These are phyloP conservation scores for Prorops nasuta DNA, from an alignment of 1,140 invertebrate genomes.

Conservation along the genomic window DNA sequence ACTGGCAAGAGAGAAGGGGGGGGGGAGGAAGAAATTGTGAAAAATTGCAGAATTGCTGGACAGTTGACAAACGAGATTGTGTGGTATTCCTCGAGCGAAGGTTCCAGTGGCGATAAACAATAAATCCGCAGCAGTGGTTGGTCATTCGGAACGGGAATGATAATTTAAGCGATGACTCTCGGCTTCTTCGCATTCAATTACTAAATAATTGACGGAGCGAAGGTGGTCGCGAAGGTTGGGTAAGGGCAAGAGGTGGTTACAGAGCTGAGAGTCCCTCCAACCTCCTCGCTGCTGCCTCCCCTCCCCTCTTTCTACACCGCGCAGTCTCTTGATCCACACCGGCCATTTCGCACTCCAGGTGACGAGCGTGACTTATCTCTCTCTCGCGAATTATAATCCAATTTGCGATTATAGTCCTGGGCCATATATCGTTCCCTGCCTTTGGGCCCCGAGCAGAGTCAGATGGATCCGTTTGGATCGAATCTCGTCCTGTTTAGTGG, in stretches of 20 bases:
- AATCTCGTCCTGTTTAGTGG: slow-evolving; percentile 26
- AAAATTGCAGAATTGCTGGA: too few species aligned
- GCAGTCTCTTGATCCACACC: slow-evolving; percentile 10
- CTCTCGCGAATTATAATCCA: slow-evolving; percentile 55
- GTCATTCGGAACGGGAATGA: slow-evolving; percentile 35
- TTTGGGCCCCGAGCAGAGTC: slow-evolving; percentile 20
- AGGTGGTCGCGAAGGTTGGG: slow-evolving; percentile 9
- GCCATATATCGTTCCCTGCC: slow-evolving; percentile 20
- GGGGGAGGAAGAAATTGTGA: too few species aligned
- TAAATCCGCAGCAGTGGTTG: slow-evolving; percentile 27
- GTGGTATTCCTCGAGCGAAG: slow-evolving; percentile 19
- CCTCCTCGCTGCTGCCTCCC: slow-evolving; percentile 17
- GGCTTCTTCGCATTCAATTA: slow-evolving; percentile 53
- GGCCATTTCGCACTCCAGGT: slow-evolving; percentile 46
- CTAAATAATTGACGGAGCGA: slow-evolving; percentile 50
- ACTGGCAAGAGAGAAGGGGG: too few species aligned
- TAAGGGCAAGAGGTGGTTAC: slow-evolving; percentile 9
- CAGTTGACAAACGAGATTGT: slow-evolving; percentile 36
- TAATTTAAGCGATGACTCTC: slow-evolving; percentile 55
- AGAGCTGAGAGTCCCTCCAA: slow-evolving; percentile 7
- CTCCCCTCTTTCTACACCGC: background rate
- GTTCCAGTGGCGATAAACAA: slow-evolving; percentile 38
- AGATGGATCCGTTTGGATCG: slow-evolving; percentile 18
- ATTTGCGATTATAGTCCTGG: slow-evolving; percentile 53
- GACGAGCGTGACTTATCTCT: slow-evolving; percentile 55